These are phyloP conservation scores for Bombus confusus DNA, from an alignment of 1,140 invertebrate genomes.

Conservation along the genomic window DNA sequence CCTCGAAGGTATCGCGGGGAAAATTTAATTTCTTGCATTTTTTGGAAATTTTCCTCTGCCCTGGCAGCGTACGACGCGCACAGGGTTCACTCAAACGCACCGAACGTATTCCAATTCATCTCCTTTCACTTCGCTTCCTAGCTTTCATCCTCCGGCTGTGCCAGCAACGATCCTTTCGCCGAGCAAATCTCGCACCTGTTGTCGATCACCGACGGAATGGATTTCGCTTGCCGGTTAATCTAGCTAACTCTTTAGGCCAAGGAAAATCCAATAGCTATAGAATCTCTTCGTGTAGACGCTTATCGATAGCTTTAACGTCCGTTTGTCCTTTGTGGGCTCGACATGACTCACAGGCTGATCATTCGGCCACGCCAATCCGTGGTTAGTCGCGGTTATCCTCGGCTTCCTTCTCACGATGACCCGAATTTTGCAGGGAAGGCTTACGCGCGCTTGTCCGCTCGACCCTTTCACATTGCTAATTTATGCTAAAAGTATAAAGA, in stretches of 20 bases:
- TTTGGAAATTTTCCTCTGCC: background rate
- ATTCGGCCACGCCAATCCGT: constrained; percentile 61
- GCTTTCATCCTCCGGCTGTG: background rate
- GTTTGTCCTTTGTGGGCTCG: constrained; percentile 30
- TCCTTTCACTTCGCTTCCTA: background rate
- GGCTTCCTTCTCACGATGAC: constrained; percentile 3
- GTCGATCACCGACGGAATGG: constrained; percentile 27
- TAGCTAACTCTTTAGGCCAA: constrained; percentile 13
- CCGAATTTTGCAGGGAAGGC: background rate
- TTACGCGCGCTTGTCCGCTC: background rate
- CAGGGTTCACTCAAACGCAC: background rate
- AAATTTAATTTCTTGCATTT: background rate
- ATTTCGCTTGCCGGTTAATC: constrained; percentile 19
- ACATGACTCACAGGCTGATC: constrained; percentile 45
- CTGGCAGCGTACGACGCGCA: too few relatives aligned
- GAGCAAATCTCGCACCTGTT: constrained; percentile 28
- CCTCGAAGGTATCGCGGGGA: background rate
- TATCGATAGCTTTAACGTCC: constrained; percentile 44
- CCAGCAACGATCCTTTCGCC: background rate
- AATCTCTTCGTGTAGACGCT: background rate
- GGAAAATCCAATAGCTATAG: constrained; percentile 26
- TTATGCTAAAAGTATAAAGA: background rate
- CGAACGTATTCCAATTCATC: background rate
- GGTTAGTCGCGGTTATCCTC: constrained; percentile 51
- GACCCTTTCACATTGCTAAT: constrained; percentile 18